phyloP scores from a whole-genome alignment of 2,113 vertebrate species.

The Petromus typicus region DNA sequence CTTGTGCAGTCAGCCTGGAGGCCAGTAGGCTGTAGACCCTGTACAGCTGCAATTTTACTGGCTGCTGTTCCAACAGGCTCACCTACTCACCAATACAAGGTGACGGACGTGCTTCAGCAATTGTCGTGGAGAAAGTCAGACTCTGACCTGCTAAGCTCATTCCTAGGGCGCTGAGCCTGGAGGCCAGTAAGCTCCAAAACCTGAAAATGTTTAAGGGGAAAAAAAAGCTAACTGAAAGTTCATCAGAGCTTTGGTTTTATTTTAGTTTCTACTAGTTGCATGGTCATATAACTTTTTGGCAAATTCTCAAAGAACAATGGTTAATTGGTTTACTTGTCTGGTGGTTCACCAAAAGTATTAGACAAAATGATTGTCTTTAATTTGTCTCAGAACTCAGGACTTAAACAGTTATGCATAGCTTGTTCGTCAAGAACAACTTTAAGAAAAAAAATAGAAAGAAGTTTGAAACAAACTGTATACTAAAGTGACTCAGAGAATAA shows the following conservation, averaged over 20 bases:
- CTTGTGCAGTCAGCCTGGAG: too few species aligned
- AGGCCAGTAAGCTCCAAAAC: too few species aligned
- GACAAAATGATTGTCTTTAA: not conserved
- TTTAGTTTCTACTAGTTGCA: not conserved
- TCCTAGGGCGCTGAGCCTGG: too few species aligned
- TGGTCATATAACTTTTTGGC: not conserved
- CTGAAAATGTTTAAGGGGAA: too few species aligned
- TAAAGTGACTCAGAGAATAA: not conserved
- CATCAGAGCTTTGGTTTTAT: not conserved
- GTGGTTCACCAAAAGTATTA: not conserved
- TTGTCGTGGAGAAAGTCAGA: too few species aligned
- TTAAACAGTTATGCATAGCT: accelerated
- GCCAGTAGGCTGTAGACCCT: too few species aligned
- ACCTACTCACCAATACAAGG: too few species aligned
- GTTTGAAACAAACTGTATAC: not conserved
- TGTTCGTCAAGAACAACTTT: not conserved
- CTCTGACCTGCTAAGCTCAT: too few species aligned
- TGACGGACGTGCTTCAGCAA: too few species aligned
- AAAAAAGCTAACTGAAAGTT: not conserved
- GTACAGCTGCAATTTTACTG: too few species aligned
- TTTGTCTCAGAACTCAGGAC: not conserved
- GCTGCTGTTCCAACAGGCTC: too few species aligned
- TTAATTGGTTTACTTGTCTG: not conserved
- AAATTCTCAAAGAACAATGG: not conserved
- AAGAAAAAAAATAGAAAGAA: not conserved